Base-by-base conservation (phyloP, 1,140 invertebrate genomes). In the Caenorhabditis brenneri region DNA sequence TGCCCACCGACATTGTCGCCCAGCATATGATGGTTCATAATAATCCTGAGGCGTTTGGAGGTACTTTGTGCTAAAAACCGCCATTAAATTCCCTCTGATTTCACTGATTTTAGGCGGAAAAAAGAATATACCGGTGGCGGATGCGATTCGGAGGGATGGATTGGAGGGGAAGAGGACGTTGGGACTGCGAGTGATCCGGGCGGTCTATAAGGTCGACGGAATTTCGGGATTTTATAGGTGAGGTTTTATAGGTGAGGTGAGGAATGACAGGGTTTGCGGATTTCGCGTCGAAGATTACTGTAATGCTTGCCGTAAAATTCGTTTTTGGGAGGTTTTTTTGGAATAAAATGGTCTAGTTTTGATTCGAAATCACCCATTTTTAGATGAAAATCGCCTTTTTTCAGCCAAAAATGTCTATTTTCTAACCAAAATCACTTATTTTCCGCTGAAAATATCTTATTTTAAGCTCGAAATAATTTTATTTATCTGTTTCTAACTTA, bases 1-100 rank as follows among this genome's bases (percentile, higher is more conserved):
- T 98, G 65, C 97, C 97, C 24, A 96, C 98, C 91, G 97, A 98
- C 92, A 94, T 98, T 39, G 93, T 98, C 39, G 96, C 96, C 88
- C 97, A 99, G 89, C 97, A 98, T 91, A 93, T 98, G 74, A 98
- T 98, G 96, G 94, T 98, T 86, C 80, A 86, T 65, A 86, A 86
- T 24, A 88, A 87, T 79, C 82, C 87, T 55, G 53, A 79, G 79
- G 84, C 29, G 10, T 80, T 87, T 22, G 86, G 83, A 81, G 81
- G 79, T 79, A 24, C 7, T n/a, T n/a, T n/a, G n/a, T n/a, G n/a
- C n/a, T n/a, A n/a, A 15, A 55, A 55, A 6, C 6, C 7, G 9
- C 1, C 15, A 10, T 36, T 2, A 60, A 42, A 39, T 88, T 24
- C 19, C 36, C 49, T 7, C 39, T 79, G n/a, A 84, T 78, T 83